Conservation (phyloP, 2,113 vertebrate species). For the Peromyscus polionotus region DNA sequence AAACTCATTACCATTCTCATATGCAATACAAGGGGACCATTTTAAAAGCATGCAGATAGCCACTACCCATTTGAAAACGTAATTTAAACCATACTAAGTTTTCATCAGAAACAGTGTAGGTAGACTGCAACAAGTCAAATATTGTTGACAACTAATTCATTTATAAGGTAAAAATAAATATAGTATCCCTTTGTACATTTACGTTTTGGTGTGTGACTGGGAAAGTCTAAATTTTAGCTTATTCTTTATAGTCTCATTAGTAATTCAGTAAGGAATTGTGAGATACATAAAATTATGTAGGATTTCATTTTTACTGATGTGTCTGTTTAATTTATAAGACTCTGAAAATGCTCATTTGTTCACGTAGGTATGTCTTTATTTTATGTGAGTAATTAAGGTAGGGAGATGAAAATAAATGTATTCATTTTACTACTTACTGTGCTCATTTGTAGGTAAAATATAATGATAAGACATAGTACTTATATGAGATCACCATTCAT, state of each 20-base stretch:
- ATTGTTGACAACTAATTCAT: neutral
- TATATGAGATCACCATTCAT: neutral
- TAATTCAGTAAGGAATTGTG: neutral
- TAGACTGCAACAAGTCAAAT: neutral
- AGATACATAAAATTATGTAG: neutral
- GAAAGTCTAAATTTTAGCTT: neutral
- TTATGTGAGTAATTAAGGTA: neutral
- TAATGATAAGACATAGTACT: neutral
- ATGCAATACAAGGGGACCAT: neutral
- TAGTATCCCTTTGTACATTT: neutral
- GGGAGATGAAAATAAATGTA: neutral
- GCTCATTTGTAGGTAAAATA: neutral
- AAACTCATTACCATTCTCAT: neutral
- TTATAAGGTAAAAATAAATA: slow-evolving; percentile 45
- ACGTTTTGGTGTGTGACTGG: neutral
- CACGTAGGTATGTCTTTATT: neutral
- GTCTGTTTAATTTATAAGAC: neutral
- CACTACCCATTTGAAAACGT: neutral
- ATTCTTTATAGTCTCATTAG: neutral
- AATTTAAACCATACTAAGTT: slow-evolving; percentile 1
- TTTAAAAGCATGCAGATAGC: neutral
- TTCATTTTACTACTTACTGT: neutral
- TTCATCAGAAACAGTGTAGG: neutral
- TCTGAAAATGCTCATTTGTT: neutral
- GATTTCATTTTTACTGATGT: neutral